A percentile compares a stretch with the other conserved stretches of the same genome.
Evolutionary conservation across 2,888 invertebrate genomes (phyloP).

Genomic region (Patella ulyssiponensis): DNA sequence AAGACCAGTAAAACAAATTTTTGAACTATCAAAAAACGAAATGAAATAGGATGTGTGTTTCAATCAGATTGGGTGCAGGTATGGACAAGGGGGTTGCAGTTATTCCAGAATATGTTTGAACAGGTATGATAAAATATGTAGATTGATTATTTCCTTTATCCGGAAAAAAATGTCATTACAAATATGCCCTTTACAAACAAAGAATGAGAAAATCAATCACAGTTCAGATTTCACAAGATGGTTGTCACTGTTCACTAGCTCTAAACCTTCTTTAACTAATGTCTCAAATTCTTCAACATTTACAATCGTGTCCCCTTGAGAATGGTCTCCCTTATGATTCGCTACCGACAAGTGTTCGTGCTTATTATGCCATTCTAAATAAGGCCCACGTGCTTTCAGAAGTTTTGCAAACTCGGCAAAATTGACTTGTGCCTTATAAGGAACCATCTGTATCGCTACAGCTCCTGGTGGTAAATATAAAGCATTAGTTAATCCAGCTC

Average conservation of each 20-base stretch:
- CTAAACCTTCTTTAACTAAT: constrained; percentile 34
- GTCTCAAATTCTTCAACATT: constrained; percentile 37
- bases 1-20: too few species aligned
- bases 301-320: constrained; percentile 38
- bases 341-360: constrained; percentile 20
- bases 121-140: too few species aligned
- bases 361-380: constrained; percentile 47
- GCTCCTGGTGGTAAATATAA: constrained; percentile 49
- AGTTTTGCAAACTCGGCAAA: constrained; percentile 31
- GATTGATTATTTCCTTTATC: too few species aligned
- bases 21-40: too few species aligned
- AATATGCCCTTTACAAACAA: too few species aligned
- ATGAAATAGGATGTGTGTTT: too few species aligned
- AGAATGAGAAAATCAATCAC: background rate
- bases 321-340: constrained; percentile 7
- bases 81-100: too few species aligned
- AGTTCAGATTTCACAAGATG: constrained; percentile 20
- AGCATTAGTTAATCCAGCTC: constrained; percentile 60
- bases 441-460: constrained; percentile 59
- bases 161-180: too few species aligned
- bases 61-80: too few species aligned
- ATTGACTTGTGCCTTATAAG: constrained; percentile 49
- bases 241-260: constrained; percentile 17
- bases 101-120: too few species aligned
- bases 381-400: constrained; percentile 37